Evolutionary conservation across 2,888 invertebrate genomes (phyloP).

Genomic region (Ormyrus pomaceus): DNA sequence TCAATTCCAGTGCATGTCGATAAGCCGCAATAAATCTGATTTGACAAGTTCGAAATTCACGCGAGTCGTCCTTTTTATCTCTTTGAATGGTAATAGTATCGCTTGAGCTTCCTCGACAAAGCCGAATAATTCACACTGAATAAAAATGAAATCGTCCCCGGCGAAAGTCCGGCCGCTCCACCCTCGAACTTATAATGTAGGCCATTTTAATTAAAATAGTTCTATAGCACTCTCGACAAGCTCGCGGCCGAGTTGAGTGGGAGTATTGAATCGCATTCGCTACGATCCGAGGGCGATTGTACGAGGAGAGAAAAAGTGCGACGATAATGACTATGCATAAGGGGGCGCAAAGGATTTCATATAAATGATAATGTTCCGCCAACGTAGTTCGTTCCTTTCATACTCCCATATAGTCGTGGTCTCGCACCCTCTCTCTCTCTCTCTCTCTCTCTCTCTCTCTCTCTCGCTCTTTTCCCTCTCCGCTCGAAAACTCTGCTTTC

Average conservation of each 20-base stretch:
- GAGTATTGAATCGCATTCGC: constrained; percentile 50
- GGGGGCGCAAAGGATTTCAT: constrained; percentile 73
- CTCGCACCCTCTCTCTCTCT: constrained; percentile 27
- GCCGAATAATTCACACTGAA: constrained; percentile 17
- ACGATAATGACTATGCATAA: constrained; percentile 57
- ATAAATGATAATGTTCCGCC: constrained; percentile 72
- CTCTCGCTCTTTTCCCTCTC: constrained; percentile 17
- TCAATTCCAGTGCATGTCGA: too few relatives aligned
- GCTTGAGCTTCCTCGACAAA: neutral
- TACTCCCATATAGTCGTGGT: constrained; percentile 41
- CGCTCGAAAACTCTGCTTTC: constrained; percentile 47
- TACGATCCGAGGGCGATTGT: constrained; percentile 40
- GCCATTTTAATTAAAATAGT: constrained; percentile 54
- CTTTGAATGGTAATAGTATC: too few relatives aligned
- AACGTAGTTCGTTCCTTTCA: constrained; percentile 63
- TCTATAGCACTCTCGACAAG: constrained; percentile 28
- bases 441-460: constrained; percentile 38
- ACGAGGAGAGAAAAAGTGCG: constrained; percentile 45
- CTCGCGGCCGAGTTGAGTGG: neutral
- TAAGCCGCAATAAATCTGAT: too few relatives aligned
- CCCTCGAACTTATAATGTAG: constrained; percentile 38
- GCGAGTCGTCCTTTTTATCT: too few relatives aligned
- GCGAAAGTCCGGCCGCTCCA: neutral
- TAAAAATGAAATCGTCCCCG: constrained; percentile 33
- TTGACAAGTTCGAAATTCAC: too few relatives aligned